phyloP scores from a whole-genome alignment of 2,888 invertebrate species.

The Pandemis corylana region DNA sequence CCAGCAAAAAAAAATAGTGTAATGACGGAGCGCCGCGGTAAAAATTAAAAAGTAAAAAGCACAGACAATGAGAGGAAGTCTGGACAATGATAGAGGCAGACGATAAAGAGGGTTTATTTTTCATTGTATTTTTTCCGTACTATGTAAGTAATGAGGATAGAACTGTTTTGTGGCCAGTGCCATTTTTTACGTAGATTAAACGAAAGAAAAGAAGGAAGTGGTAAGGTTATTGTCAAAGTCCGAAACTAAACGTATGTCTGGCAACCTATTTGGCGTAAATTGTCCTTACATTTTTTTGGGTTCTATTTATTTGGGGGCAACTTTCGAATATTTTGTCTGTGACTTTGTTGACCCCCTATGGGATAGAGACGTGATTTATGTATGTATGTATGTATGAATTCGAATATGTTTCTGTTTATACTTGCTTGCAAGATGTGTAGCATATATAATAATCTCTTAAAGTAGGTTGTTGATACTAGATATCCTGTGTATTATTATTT shows the following conservation, averaged over 20 bases:
- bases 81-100: conserved; percentile 57
- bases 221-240: neutral
- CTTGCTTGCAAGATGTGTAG: too few species aligned
- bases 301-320: neutral
- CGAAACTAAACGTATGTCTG: neutral
- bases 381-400: too few species aligned
- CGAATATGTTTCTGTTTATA: too few species aligned
- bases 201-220: neutral
- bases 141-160: conserved; percentile 32
- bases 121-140: conserved; percentile 29
- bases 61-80: conserved; percentile 55
- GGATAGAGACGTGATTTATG: too few species aligned
- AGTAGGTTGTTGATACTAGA: too few species aligned
- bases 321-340: too few species aligned
- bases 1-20: conserved; percentile 40
- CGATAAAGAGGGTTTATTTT: conserved; percentile 51
- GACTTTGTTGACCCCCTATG: too few species aligned
- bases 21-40: conserved; percentile 44
- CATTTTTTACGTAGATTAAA: neutral
- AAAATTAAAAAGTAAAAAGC: conserved; percentile 48
- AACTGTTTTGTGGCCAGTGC: conserved; percentile 29
- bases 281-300: neutral
- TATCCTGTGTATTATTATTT: too few species aligned
- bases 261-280: neutral
- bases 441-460: too few species aligned